Percentiles rank a stretch among this genome's conserved stretches.
Evolutionary conservation across 2,113 vertebrate genomes (phyloP).

Genomic region (Clarias macrocephalus): DNA sequence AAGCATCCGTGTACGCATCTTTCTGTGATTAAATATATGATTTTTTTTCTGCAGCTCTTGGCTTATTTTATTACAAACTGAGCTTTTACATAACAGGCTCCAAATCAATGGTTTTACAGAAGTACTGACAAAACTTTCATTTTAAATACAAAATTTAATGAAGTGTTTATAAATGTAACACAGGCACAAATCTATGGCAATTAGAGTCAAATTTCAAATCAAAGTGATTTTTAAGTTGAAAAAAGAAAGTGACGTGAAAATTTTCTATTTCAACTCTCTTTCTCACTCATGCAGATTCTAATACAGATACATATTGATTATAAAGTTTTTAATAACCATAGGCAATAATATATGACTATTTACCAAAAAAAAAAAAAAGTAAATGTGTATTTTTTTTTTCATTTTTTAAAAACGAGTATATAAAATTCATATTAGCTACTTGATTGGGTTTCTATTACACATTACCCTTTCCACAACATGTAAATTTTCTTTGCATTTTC

Average conservation of each 20-base stretch:
- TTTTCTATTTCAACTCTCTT: background rate
- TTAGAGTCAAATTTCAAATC: background rate
- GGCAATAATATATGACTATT: background rate
- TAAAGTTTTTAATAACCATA: background rate
- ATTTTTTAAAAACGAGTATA: conserved; percentile 39
- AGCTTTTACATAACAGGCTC: background rate
- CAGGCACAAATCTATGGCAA: background rate
- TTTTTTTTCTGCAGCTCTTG: background rate
- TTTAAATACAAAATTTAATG: background rate
- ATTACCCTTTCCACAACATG: conserved; percentile 69
- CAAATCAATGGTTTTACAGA: background rate
- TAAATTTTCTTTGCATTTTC: conserved; percentile 58
- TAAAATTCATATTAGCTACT: conserved; percentile 50
- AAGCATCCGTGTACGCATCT: too few relatives aligned
- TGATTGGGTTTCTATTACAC: conserved; percentile 53
- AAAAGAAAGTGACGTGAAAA: background rate
- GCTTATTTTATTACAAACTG: background rate
- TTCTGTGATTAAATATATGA: too few relatives aligned
- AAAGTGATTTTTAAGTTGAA: background rate
- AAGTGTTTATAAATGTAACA: background rate
- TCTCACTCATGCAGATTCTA: background rate
- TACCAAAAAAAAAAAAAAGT: too few relatives aligned
- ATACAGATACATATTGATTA: background rate
- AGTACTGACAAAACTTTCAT: background rate
- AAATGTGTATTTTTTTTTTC: background rate